A percentile compares a stretch with the other conserved stretches of the same genome.
Conservation (phyloP, 2,888 invertebrate genomes). For the Pterostichus niger region DNA sequence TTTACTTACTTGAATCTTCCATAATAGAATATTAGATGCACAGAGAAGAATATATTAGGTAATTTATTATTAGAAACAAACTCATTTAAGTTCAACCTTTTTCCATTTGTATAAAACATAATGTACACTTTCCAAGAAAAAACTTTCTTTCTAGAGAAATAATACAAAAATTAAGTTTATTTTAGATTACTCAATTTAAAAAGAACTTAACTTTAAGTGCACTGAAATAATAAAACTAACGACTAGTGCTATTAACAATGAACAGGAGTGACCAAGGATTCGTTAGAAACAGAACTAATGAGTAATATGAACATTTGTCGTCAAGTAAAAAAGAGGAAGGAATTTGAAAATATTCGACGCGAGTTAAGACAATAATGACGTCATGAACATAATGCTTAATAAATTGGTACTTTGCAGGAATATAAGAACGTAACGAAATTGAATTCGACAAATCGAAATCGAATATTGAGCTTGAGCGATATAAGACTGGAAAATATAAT, state of each 20-base stretch:
- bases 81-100: slow-evolving; percentile 63
- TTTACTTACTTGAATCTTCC: slow-evolving; percentile 35
- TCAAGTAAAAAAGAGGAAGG: slow-evolving; percentile 4
- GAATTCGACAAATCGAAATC: slow-evolving; percentile 2
- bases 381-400: slow-evolving; percentile 13
- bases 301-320: slow-evolving; percentile 38
- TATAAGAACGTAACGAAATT: slow-evolving; percentile 35
- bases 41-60: slow-evolving; percentile 43
- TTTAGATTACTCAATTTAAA: slow-evolving; percentile 56
- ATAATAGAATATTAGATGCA: slow-evolving; percentile 34
- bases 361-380: slow-evolving; percentile 23
- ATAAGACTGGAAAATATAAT: slow-evolving; percentile 24
- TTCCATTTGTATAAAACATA: slow-evolving; percentile 66
- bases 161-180: slow-evolving; percentile 59
- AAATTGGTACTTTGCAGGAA: neutral
- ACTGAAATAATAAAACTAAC: slow-evolving; percentile 64
- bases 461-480: slow-evolving; percentile 21
- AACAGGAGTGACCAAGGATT: slow-evolving; percentile 53
- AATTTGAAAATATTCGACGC: slow-evolving; percentile 18
- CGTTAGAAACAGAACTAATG: slow-evolving; percentile 47
- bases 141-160: slow-evolving; percentile 60
- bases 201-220: slow-evolving; percentile 65
- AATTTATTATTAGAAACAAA: slow-evolving; percentile 55
- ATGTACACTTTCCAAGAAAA: slow-evolving; percentile 62
- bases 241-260: slow-evolving; percentile 67